Percentiles rank a stretch among this genome's conserved stretches.
Evolutionary conservation across 2,113 vertebrate genomes (phyloP).

Genomic region (Gymnorhina tibicen): DNA sequence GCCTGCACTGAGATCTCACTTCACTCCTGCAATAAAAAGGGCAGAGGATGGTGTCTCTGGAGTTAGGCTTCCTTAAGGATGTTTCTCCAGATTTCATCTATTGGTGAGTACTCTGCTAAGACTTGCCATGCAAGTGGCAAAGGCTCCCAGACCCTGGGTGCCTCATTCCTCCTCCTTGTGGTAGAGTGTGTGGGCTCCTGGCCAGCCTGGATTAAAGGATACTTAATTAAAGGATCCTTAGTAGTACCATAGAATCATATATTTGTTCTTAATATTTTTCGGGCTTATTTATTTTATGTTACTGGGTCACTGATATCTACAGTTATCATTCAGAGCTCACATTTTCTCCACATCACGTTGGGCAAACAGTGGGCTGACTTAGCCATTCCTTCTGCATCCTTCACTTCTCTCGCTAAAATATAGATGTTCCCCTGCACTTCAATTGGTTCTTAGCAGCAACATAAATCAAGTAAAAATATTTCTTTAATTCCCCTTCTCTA

Average conservation of each 20-base stretch:
- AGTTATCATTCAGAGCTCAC: not conserved
- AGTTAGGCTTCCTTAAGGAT: not conserved
- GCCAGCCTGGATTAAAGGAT: not conserved
- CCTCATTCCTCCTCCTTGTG: not conserved
- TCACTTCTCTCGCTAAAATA: not conserved
- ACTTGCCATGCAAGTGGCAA: not conserved
- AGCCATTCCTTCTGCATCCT: not conserved
- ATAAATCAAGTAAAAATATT: not conserved
- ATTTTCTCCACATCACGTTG: not conserved
- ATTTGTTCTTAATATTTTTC: not conserved
- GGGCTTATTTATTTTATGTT: slow-evolving; percentile 16
- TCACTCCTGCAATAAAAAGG: not conserved
- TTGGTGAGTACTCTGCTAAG: not conserved
- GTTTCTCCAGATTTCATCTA: not conserved
- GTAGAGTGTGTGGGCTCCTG: fast-evolving
- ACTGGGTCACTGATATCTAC: not conserved
- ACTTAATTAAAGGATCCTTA: not conserved
- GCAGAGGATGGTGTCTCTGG: fast-evolving
- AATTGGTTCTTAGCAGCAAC: not conserved
- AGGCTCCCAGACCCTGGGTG: not conserved
- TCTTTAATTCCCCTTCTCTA: not conserved
- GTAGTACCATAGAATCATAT: not conserved
- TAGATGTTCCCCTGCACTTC: not conserved
- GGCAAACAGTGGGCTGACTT: not conserved
- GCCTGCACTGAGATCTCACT: not conserved